phyloP scores from a whole-genome alignment of 2,113 vertebrate species.

The Xiphorhynchus elegans region DNA sequence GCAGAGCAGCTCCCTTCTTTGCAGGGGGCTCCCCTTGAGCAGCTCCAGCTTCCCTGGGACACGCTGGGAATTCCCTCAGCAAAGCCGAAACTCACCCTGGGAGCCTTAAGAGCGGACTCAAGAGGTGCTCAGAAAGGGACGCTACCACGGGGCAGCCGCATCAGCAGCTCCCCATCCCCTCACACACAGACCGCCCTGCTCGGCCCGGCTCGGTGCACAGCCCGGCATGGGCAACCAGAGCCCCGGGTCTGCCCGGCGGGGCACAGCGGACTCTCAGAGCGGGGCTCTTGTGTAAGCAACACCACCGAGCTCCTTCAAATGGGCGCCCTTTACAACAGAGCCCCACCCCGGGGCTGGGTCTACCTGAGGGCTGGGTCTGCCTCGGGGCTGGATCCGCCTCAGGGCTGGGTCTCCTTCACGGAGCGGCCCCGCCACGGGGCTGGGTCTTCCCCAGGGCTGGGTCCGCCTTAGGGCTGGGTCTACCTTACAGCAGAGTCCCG shows the following conservation, averaged over 20 bases:
- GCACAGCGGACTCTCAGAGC: accelerated
- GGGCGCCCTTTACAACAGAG: accelerated
- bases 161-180: accelerated
- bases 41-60: neutral
- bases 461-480: no score
- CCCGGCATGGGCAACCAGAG: accelerated
- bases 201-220: no score
- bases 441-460: no score
- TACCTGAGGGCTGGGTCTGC: neutral
- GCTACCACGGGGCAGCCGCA: neutral
- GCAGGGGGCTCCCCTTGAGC: accelerated
- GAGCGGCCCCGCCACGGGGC: neutral
- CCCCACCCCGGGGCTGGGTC: neutral
- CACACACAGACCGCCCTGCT: neutral
- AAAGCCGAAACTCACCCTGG: neutral
- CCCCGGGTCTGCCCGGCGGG: accelerated
- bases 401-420: no score
- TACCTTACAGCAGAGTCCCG: accelerated
- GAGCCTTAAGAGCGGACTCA: neutral
- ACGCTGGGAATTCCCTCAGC: accelerated
- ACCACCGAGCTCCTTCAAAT: accelerated
- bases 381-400: no score
- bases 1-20: no score
- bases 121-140: neutral
- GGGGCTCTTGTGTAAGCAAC: accelerated